Base-by-base conservation (phyloP, 2,888 invertebrate species). In the Drosophila vallismaia region DNA sequence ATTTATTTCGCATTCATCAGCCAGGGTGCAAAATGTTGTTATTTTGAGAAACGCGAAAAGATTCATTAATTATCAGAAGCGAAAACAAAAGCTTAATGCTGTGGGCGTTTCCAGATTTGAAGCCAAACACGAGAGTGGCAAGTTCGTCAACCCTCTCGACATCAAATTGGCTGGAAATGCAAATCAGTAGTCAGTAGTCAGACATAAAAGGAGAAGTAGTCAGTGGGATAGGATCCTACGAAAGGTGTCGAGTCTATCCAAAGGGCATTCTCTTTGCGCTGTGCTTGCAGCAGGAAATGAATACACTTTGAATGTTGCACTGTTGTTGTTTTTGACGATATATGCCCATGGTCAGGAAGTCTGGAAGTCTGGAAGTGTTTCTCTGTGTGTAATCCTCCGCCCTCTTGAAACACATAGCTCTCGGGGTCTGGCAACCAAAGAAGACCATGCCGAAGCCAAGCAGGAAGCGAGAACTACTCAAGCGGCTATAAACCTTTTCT, bases 401-500 rank as follows among this genome's bases (percentile, higher is more conserved):
- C 40, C 55, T 46, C 62, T 62, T 44, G 8, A 44, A 10, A 4
- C 8, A 12, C 8, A 12, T 49, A 56, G 50, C 10, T 28, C 12
- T 12, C n/a, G n/a, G 26, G 36, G 26, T 40, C 45, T 33, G 6
- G 26, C 54, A 19, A 26, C n/a, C 24, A 12, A 26, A 14, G 14
- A 31, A 14, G 12, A 28, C 29, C 14, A 44, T 2, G 24, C 44
- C 10, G 42, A 42, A 44, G 44, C 54, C 19, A 49, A 70, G 62
- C 44, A 55, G 72, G 67, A 62, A 55, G 56, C 57, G 26, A 29
- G 60, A 67, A 64, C 75, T 57, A 71, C 72, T 76, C 62, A 51
- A 76, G 74, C 76, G 77, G 68, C 66, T 76, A 71, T 62, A 70
- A 72, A 72, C 76, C 76, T 70, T 75, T 72, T 57, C 55, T 51